Evolutionary conservation across 1,140 invertebrate species (phyloP), one percentile per base, ranked within the genome.

Genomic region (Ctenoplectra terminalis): DNA sequence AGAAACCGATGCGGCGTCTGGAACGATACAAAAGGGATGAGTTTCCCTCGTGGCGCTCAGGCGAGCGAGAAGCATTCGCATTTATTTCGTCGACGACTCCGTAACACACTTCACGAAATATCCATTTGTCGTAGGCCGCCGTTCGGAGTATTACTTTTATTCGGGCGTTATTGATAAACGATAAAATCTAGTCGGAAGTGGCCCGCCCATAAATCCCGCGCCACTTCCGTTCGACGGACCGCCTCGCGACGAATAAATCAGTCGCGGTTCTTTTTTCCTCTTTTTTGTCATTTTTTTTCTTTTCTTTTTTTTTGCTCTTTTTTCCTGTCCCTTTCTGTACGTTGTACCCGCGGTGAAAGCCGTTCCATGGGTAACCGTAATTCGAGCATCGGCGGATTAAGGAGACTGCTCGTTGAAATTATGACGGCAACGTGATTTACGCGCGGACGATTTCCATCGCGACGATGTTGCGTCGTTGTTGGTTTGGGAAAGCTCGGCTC

Each of bases 221-320:
- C 81, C 82, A 90, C 90, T 91, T 91, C 90, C 90, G 89, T 90
- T 92, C 88, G 90, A 92, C 91, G 91, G 91, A 92, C 91, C 91
- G 85, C 86, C 67, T 87, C 86, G 87, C 86, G 85, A 89, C 84
- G 83, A 85, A 89, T 91, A 91, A 91, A 91, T 91, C 90, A 91
- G 82, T 79, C 50, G 54, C 72, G 79, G 63, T 79, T 83, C 58
- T 81, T 63, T 26, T 52, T 63, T 8, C 15, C 20, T 52, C 80
- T 20, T 1, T 43, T 23, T 23, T 20, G 29, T 13, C 11, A 3
- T 58, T 31, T 23, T 34, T 56, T 46, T 20, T 40, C 15, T 17
- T 37, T 54, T 8, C 7, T 8, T 40, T 37, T 37, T 15, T 64
- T 29, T 37, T 71, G 60, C 5, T 23, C 7, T 9, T 17, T 40